phyloP scores from a whole-genome alignment of 2,797 vertebrate genomes.

The Schizothorax lantsangensis region DNA sequence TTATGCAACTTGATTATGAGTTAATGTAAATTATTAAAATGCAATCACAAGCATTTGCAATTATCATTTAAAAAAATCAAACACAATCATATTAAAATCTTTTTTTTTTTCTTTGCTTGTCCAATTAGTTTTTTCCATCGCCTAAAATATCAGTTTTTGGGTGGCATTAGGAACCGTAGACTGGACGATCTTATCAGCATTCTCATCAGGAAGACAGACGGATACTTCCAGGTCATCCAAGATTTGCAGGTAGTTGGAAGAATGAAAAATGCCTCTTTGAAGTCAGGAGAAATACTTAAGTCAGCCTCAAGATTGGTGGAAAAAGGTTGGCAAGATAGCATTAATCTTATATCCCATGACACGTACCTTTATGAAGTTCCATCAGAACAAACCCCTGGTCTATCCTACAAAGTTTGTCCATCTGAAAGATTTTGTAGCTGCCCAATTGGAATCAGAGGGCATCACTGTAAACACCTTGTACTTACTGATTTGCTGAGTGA shows the following conservation, averaged over 20 bases:
- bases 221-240: not conserved
- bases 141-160: conserved; percentile 2
- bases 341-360: not conserved
- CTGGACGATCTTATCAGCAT: conserved; percentile 12
- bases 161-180: not conserved
- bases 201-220: conserved; percentile 4
- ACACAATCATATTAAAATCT: not conserved
- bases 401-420: conserved; percentile 5
- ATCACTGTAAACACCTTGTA: conserved; percentile 10
- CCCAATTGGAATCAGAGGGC: not conserved
- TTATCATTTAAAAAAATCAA: no score
- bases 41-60: not conserved
- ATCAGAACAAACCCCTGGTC: not conserved
- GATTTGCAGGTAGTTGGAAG: not conserved
- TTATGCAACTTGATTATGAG: not conserved
- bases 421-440: not conserved
- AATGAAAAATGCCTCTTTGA: not conserved
- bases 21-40: not conserved
- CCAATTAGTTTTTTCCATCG: not conserved
- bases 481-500: not conserved
- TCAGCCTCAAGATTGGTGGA: not conserved
- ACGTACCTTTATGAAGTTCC: not conserved
- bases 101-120: not conserved
- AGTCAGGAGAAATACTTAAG: not conserved
- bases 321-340: not conserved